Base-by-base conservation (phyloP, 92 coral and sea anemone genomes). In the Zoanthus gigantus region DNA sequence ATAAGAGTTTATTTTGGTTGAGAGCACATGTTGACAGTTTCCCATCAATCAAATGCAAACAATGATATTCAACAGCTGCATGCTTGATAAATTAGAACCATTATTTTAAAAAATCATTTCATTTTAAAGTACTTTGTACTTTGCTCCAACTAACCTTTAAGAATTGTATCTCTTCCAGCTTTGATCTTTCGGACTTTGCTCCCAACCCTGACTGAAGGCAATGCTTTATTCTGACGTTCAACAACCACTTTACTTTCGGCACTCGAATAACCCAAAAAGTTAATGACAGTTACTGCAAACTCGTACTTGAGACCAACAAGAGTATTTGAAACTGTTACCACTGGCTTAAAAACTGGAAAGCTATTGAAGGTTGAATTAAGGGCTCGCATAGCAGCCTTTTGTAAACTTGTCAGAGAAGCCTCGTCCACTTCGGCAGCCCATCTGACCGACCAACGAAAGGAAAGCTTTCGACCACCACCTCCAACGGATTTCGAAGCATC, bases 211-310 rank as follows among this genome's bases (percentile, higher is more conserved):
- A 94, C 77, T 4, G 83, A 66, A 18, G 97, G 97, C 10, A 90
- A 30, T 23, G 85, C 72, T 61, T 90, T 94, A 54, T 94, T 90
- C 60, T 93, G 83, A 7, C 98, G 90, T 30, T 45, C 85, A 7
- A 93, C 93, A 2, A 87, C 52, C 1, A 93, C 75, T 9, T 83
- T 86, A 4, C 72, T 67, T 23, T 88, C 87, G 1, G 14, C 56
- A 58, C 98, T 95, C 0, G 52, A 69, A 50, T 72, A 52, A 13
- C 86, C 88, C 37, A 95, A 89, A 86, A 95, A 95, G 84, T 95
- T 95, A 11, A 44, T 81, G 16, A 89, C 98, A 37, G 37, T 29
- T 7, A 93, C 93, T 7, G 66, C 74, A 65, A 95, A 91, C 87
- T 90, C 90, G 73, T 95, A 95, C 54, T 86, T 53, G 32, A 74